phyloP scores from a whole-genome alignment of 2,797 vertebrate genomes.

The Menidia menidia region DNA sequence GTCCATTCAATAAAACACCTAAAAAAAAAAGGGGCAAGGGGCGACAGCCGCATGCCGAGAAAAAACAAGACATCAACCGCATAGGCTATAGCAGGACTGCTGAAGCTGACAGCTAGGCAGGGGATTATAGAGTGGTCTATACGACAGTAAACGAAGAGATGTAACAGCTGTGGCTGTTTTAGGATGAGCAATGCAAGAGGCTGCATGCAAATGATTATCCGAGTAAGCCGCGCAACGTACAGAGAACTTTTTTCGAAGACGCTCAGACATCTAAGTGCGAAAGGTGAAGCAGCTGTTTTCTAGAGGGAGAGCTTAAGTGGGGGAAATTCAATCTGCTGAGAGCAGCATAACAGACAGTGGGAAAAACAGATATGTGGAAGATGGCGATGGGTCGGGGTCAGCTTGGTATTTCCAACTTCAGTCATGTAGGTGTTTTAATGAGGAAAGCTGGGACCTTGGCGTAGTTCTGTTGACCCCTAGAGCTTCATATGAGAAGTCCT shows the following conservation, averaged over 20 bases:
- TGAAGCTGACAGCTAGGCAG: slow-evolving; percentile 28
- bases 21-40: slow-evolving; percentile 47
- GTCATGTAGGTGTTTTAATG: slow-evolving; percentile 75
- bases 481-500: slow-evolving; percentile 62
- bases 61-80: slow-evolving; percentile 27
- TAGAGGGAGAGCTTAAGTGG: slow-evolving; percentile 51
- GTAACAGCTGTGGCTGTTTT: slow-evolving; percentile 32
- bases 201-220: slow-evolving; percentile 46
- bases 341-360: slow-evolving; percentile 47
- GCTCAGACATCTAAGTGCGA: slow-evolving; percentile 62
- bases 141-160: slow-evolving; percentile 14
- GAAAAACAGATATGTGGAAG: slow-evolving; percentile 61
- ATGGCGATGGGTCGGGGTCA: slow-evolving; percentile 55
- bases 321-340: slow-evolving; percentile 79
- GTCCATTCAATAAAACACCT: slow-evolving; percentile 72
- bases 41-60: slow-evolving; percentile 36
- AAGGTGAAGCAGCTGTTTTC: slow-evolving; percentile 81
- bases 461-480: slow-evolving; percentile 70
- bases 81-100: slow-evolving; percentile 32
- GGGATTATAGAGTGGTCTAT: slow-evolving; percentile 20
- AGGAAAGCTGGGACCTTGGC: slow-evolving; percentile 65
- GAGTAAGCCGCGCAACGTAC: slow-evolving; percentile 30
- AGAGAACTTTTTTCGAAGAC: slow-evolving; percentile 44
- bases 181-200: slow-evolving; percentile 9
- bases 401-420: slow-evolving; percentile 56